Conservation (phyloP, 2,113 vertebrate species). For the Leptobrachium ailaonicum region DNA sequence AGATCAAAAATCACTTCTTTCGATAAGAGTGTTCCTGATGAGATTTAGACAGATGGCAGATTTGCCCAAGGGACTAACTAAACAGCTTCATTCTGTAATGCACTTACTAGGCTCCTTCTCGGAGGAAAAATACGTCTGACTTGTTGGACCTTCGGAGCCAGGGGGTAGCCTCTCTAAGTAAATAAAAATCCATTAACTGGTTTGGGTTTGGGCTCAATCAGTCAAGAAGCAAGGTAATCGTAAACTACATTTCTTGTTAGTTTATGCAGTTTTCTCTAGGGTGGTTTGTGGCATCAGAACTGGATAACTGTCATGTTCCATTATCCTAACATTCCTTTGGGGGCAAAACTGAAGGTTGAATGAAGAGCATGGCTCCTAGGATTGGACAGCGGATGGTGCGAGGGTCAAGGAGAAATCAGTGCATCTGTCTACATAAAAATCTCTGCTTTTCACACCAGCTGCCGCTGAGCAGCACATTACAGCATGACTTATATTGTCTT, state of each 20-base stretch:
- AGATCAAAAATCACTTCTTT: constrained; percentile 13
- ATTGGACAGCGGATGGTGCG: constrained; percentile 44
- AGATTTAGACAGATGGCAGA: constrained; percentile 32
- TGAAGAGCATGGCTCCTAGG: constrained; percentile 53
- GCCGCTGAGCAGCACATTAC: constrained; percentile 55
- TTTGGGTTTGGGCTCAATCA: constrained; percentile 30
- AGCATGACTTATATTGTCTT: constrained; percentile 43
- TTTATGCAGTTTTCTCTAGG: constrained; percentile 57
- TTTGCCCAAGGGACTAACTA: constrained; percentile 31
- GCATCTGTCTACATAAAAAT: constrained; percentile 49
- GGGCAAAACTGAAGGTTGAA: constrained; percentile 48
- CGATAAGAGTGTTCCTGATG: constrained; percentile 6
- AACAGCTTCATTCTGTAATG: constrained; percentile 2
- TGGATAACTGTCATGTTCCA: constrained; percentile 57
- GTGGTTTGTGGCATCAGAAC: constrained; percentile 56
- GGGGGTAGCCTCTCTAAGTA: constrained; percentile 30
- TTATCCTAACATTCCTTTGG: constrained; percentile 56
- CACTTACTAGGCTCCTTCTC: constrained; percentile 2
- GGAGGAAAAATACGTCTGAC: constrained; percentile 10
- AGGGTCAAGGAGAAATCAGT: constrained; percentile 53
- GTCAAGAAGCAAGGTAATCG: constrained; percentile 57
- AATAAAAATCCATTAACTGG: constrained; percentile 47
- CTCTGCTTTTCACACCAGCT: constrained; percentile 57
- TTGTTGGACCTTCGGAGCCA: constrained; percentile 32
- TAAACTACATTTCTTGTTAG: constrained; percentile 48